phyloP scores from a whole-genome alignment of 2,888 invertebrate species.

The Nemapogon koenigi region DNA sequence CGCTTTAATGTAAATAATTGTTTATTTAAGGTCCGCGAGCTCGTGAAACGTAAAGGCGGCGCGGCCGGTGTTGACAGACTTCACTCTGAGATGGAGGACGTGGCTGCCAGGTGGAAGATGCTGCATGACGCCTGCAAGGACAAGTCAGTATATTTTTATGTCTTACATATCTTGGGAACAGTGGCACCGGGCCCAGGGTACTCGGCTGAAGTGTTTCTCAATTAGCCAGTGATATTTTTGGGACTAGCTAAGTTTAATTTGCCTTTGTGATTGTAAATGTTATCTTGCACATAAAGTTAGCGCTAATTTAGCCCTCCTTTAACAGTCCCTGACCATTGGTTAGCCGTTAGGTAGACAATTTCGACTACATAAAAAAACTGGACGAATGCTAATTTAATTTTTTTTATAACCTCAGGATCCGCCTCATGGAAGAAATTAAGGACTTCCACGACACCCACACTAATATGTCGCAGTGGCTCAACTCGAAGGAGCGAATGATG shows the following conservation, averaged over 20 bases:
- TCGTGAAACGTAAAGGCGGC: slow-evolving; percentile 83
- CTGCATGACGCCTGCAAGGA: slow-evolving; percentile 82
- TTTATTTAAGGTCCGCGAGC: slow-evolving; percentile 73
- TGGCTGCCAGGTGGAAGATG: slow-evolving; percentile 85
- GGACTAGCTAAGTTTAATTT: too few species aligned
- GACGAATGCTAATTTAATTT: too few species aligned
- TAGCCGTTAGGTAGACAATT: too few species aligned
- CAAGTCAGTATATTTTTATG: slow-evolving; percentile 35
- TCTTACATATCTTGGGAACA: not conserved
- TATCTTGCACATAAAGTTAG: too few species aligned
- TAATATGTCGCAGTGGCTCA: slow-evolving; percentile 85
- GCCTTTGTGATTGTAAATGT: too few species aligned
- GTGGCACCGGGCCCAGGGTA: too few species aligned
- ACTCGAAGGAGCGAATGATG: slow-evolving; percentile 94
- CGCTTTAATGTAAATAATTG: too few species aligned
- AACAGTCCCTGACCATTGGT: too few species aligned
- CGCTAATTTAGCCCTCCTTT: too few species aligned
- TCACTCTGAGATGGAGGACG: slow-evolving; percentile 84
- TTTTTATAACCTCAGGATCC: slow-evolving; percentile 68
- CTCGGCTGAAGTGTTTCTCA: too few species aligned
- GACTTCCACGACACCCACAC: slow-evolving; percentile 92
- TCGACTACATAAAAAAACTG: too few species aligned
- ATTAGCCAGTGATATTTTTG: too few species aligned
- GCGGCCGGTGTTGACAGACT: slow-evolving; percentile 84
- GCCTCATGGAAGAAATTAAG: slow-evolving; percentile 84